Percentiles rank a stretch among this genome's conserved stretches.
Evolutionary conservation across 1,140 invertebrate genomes (phyloP).

Genomic region (Pectinophora gossypiella): DNA sequence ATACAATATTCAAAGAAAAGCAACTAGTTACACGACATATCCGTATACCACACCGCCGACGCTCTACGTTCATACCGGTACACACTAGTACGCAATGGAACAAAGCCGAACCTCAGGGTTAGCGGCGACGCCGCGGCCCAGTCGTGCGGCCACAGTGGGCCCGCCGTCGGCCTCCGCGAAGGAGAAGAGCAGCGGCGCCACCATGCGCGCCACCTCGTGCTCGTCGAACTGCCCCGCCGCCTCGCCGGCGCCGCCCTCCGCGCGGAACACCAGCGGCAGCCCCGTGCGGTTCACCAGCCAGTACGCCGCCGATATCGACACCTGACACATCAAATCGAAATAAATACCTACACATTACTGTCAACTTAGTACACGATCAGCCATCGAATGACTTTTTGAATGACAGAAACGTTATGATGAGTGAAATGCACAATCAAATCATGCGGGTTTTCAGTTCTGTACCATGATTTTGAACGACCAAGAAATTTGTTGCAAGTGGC

Average conservation of each 20-base stretch:
- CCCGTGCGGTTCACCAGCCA: conserved; percentile 98
- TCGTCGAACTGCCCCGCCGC: conserved; percentile 96
- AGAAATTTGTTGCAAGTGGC: too few species aligned
- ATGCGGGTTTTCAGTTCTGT: too few species aligned
- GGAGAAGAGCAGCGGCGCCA: conserved; percentile 95
- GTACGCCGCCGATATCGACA: conserved; percentile 90
- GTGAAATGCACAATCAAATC: too few species aligned
- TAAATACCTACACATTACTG: too few species aligned
- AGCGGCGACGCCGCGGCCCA: conserved; percentile 83
- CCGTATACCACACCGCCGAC: too few species aligned
- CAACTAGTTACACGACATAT: too few species aligned
- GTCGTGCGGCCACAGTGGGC: conserved; percentile 78
- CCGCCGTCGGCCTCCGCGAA: conserved; percentile 92
- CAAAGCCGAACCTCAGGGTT: conserved; percentile 71
- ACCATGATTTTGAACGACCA: too few species aligned
- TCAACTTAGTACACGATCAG: too few species aligned
- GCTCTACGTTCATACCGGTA: too few species aligned
- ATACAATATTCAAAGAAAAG: too few species aligned
- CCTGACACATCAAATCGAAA: conserved; percentile 63
- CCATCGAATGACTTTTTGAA: too few species aligned
- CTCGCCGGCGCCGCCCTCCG: conserved; percentile 85
- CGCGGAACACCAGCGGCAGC: conserved; percentile 94
- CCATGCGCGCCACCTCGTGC: conserved; percentile 94
- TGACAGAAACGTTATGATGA: too few species aligned
- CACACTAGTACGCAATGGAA: not conserved